Evolutionary conservation across 2,888 invertebrate species (phyloP), one percentile per base, ranked within the genome.

Genomic region (Nemotelus pantherinus): DNA sequence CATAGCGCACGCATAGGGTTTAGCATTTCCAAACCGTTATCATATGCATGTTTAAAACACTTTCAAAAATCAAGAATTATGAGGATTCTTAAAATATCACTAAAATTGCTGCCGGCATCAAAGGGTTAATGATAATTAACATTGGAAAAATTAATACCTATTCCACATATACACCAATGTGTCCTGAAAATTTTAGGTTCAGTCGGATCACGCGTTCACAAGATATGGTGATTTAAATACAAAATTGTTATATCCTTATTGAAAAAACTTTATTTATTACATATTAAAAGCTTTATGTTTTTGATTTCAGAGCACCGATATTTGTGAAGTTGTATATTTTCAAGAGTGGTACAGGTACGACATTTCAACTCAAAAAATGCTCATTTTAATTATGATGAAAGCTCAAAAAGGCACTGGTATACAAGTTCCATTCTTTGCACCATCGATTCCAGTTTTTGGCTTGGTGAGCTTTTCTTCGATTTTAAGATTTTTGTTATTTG

Each of bases 321-420:
- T 80, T 41, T 41, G 55, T 6, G 47, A 57, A 5, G 70, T 55
- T 2, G 60, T 65, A 55, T 79, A 80, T 44, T 77, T 75, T 48
- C 68, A 67, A 43, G 77, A 79, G 50, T 80, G 80, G 80, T 77
- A 80, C 47, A 78, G 71, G 55, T 77, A 63, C 48, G 63, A 77
- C 48, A 25, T 53, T 5, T 43, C 44, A 2, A 76, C 77, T n/a
- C 74, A 70, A 39, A 74, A 79, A 63, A 64, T 79, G 64, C 39
- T 80, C 7, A 64, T 78, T 39, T 43, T 80, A 9, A 63, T 80
- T n/a, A 57, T 80, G 65, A 63, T 78, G 9, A 50, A 78, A 58
- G 3, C 75, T 41, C 76, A 77, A 47, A 74, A 71, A 47, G 77
- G 77, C n/a, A 77, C 63, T 45, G 10, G 68, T 3, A 63, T 77